Percentiles rank a stretch among this genome's conserved stretches.
These are phyloP conservation scores for Grus americana DNA, from an alignment of 2,113 vertebrate genomes.

Conservation along the genomic window DNA sequence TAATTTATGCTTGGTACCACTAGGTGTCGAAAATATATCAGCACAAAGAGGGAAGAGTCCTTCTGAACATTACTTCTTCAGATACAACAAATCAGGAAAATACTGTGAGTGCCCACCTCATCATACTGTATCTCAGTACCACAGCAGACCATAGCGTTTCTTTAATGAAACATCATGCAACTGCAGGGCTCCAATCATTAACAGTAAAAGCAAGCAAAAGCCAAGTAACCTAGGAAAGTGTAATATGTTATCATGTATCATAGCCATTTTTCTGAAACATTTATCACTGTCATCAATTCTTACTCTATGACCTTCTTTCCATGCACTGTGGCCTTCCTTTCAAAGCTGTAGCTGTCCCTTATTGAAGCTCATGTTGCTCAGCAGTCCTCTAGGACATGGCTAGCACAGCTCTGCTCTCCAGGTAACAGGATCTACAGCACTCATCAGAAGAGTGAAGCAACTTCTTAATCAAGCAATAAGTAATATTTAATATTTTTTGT, in stretches of 20 bases:
- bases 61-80: background rate
- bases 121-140: background rate
- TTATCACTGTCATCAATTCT: background rate
- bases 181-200: background rate
- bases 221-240: background rate
- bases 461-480: background rate
- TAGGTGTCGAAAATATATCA: background rate
- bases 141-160: background rate
- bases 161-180: background rate
- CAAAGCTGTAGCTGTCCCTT: background rate
- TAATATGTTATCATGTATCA: background rate
- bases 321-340: background rate
- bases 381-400: background rate
- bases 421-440: background rate
- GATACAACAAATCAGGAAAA: background rate
- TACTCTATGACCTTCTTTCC: background rate
- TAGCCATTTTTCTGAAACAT: background rate
- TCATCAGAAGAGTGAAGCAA: background rate
- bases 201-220: background rate
- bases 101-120: background rate
- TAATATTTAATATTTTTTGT: background rate
- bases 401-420: background rate
- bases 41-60: background rate
- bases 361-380: background rate
- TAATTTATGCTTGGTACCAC: background rate